These are phyloP conservation scores for Syngnathus acus DNA, from an alignment of 2,797 vertebrate genomes.

Conservation along the genomic window DNA sequence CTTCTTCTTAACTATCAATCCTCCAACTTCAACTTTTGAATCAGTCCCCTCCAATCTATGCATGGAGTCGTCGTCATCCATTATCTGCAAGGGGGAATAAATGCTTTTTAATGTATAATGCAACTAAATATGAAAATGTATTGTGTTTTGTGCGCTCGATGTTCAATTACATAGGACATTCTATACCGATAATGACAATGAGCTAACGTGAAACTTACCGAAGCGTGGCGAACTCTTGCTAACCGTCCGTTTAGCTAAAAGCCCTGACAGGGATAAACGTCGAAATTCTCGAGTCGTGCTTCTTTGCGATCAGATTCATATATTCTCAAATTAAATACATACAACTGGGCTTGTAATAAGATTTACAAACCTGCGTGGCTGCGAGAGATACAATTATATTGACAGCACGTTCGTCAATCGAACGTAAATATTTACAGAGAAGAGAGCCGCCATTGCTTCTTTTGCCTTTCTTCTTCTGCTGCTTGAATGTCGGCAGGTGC, in stretches of 20 bases:
- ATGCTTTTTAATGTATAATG: conserved; percentile 3
- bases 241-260: conserved; percentile 17
- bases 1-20: conserved; percentile 83
- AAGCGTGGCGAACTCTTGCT: conserved; percentile 24
- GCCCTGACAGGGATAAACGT: conserved; percentile 4
- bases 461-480: conserved; percentile 41
- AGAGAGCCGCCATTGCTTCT: conserved; percentile 59
- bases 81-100: conserved; percentile 36
- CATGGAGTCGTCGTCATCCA: conserved; percentile 76
- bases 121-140: neutral
- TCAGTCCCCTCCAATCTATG: conserved; percentile 83
- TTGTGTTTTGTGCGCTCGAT: neutral
- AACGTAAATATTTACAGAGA: conserved; percentile 58
- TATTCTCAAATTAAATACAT: neutral
- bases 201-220: conserved; percentile 21
- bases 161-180: neutral
- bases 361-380: neutral
- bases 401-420: conserved; percentile 23
- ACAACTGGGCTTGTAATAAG: neutral
- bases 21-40: conserved; percentile 71
- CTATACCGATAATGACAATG: neutral
- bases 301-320: neutral
- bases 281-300: neutral
- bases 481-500: conserved; percentile 26
- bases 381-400: neutral